Base-by-base conservation (phyloP, 1,140 invertebrate species). In the Apolygus lucorum region DNA sequence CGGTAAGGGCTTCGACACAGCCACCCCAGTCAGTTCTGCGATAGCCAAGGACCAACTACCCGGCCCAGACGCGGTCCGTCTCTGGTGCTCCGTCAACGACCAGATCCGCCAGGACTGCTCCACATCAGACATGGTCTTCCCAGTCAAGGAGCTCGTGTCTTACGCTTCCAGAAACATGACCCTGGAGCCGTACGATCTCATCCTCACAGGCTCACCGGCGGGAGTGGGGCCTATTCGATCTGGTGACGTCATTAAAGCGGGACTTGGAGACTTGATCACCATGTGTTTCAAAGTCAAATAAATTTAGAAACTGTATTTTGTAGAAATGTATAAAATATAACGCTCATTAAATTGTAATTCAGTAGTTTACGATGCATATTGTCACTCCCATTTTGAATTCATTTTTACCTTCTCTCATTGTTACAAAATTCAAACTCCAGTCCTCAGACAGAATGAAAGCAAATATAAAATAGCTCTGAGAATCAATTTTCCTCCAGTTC, bases 1-100 rank as follows among this genome's bases (percentile, higher is more conserved):
- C 25, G 87, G 88, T 1, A 93, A 93, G 81, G 87, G 88, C 1
- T 94, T 92, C 76, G 90, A 93, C 76, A 91, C 89, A 0, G 84
- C 89, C 0, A 91, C 89, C 74, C 90, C 91, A 17, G 85, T 92
- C 0, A 87, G 88, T 68, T 73, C 79, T 21, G 90, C 91, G 72
- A 85, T 92, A 74, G 74, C 81, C 4, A 81, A 81, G 59, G 76
- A 83, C n/a, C 78, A 82, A 70, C 80, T 92, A 25, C 68, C 78
- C 1, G 81, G 91, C 79, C 87, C 89, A 0, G 78, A 84, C 67
- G 80, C 85, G 72, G 68, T 90, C 1, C 73, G 81, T 4, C 72
- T 93, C 21, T 89, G 87, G 85, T 82, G 85, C 59, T 82, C 79
- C 71, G 83, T 86, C 1, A 89, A 89, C 77, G 85, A 82, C 1